Evolutionary conservation across 2,113 vertebrate genomes (phyloP).

Genomic region (Thalassarche chlororhynchos): DNA sequence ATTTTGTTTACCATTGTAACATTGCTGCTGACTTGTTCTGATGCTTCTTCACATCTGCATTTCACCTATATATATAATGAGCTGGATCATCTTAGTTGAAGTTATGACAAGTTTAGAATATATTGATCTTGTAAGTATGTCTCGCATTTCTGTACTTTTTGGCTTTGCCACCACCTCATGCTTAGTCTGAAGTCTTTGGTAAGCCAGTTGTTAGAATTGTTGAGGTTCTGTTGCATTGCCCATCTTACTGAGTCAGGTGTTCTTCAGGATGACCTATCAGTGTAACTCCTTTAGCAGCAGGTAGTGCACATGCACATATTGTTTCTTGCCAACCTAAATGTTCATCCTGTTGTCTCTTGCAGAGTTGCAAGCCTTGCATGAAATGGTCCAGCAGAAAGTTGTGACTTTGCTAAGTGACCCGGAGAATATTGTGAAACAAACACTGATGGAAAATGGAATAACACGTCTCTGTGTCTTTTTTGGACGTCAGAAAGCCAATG

Average conservation of each 20-base stretch:
- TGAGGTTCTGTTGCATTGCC: neutral
- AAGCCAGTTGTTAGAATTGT: neutral
- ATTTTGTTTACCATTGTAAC: neutral
- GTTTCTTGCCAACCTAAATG: neutral
- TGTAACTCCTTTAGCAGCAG: neutral
- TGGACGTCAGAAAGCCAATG: conserved; percentile 96
- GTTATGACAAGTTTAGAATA: neutral
- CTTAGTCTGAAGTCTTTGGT: neutral
- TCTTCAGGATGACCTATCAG: neutral
- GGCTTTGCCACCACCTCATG: neutral
- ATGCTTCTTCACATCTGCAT: neutral
- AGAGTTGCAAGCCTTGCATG: conserved; percentile 97
- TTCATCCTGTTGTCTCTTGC: neutral
- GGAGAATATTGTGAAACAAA: conserved; percentile 98
- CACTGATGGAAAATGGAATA: conserved; percentile 97
- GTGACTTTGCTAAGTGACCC: conserved; percentile 96
- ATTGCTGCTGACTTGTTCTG: neutral
- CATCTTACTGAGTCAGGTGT: fast-evolving
- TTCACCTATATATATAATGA: neutral
- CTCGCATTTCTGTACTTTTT: neutral
- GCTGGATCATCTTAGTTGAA: neutral
- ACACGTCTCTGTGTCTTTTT: conserved; percentile 98
- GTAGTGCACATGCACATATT: fast-evolving
- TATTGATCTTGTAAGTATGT: neutral
- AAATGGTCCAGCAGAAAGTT: conserved; percentile 99